Percentiles rank a stretch among this genome's conserved stretches.
Evolutionary conservation across 2,888 invertebrate species (phyloP).

Genomic region (Sthenelais limicola): DNA sequence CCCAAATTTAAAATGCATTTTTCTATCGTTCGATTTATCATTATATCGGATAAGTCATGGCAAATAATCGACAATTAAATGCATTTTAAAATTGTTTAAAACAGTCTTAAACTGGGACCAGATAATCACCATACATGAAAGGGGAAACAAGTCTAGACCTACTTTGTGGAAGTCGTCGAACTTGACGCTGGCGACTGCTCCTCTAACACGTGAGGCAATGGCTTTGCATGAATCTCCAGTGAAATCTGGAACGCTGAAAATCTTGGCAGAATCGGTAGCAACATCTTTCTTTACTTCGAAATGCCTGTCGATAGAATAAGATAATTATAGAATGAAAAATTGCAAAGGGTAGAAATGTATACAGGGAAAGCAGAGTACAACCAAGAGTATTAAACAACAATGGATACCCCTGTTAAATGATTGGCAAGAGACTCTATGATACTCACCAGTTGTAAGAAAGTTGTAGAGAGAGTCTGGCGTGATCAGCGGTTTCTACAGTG

Average conservation of each 20-base stretch:
- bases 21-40: too few species aligned
- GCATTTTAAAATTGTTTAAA: too few species aligned
- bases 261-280: slow-evolving; percentile 68
- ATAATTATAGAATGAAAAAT: too few species aligned
- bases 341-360: too few species aligned
- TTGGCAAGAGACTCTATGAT: background rate
- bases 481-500: slow-evolving; percentile 75
- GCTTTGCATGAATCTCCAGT: slow-evolving; percentile 75
- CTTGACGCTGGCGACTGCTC: slow-evolving; percentile 73
- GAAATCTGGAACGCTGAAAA: slow-evolving; percentile 75
- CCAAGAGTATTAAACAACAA: background rate
- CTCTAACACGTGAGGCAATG: slow-evolving; percentile 74
- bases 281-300: slow-evolving; percentile 70
- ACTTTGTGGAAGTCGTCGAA: slow-evolving; percentile 76
- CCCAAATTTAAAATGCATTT: too few species aligned
- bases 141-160: background rate
- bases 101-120: too few species aligned
- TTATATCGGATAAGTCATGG: too few species aligned
- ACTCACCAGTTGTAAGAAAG: slow-evolving; percentile 75
- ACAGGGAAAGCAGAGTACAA: too few species aligned
- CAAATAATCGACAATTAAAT: too few species aligned
- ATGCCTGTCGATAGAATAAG: too few species aligned
- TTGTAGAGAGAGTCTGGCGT: slow-evolving; percentile 74
- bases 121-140: too few species aligned
- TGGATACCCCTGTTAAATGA: background rate